A percentile compares a stretch with the other conserved stretches of the same genome.
Conservation (phyloP, 1,140 invertebrate genomes). For the Chelonus insularis region DNA sequence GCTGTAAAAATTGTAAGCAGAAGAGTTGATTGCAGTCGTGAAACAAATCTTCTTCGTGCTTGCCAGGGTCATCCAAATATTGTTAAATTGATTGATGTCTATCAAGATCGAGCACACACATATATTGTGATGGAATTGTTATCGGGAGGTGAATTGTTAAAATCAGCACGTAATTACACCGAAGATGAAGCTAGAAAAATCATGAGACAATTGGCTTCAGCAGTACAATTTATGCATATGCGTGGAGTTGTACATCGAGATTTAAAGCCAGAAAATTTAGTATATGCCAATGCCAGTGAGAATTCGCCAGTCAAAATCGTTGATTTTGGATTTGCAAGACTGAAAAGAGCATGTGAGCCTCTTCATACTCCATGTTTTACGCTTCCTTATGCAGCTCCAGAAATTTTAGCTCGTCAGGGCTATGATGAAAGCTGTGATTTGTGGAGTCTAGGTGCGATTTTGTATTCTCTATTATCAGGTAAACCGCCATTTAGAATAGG, state of each 20-base stretch:
- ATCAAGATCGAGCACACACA: slow-evolving; percentile 77
- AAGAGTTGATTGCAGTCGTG: slow-evolving; percentile 74
- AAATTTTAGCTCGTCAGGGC: slow-evolving; percentile 72
- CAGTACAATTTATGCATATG: slow-evolving; percentile 81
- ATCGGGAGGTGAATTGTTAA: slow-evolving; percentile 84
- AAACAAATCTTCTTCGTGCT: slow-evolving; percentile 75
- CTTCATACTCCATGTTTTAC: slow-evolving; percentile 86
- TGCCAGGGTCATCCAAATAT: slow-evolving; percentile 90
- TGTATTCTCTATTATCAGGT: slow-evolving; percentile 88
- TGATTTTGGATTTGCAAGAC: slow-evolving; percentile 88
- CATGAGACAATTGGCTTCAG: slow-evolving; percentile 78
- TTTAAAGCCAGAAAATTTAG: slow-evolving; percentile 87
- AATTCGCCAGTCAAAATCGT: slow-evolving; percentile 79
- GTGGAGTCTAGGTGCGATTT: slow-evolving; percentile 89
- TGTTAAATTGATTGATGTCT: slow-evolving; percentile 81
- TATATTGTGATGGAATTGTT: slow-evolving; percentile 88
- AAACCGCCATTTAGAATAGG: slow-evolving; percentile 76
- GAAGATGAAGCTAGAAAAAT: slow-evolving; percentile 71
- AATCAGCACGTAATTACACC: slow-evolving; percentile 69
- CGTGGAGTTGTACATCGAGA: slow-evolving; percentile 84
- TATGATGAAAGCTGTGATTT: slow-evolving; percentile 91
- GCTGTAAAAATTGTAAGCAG: slow-evolving; percentile 91
- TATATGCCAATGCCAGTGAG: slow-evolving; percentile 68
- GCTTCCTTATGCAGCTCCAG: slow-evolving; percentile 88
- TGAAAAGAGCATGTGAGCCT: slow-evolving; percentile 67